These are phyloP conservation scores for Dolichomitus sp. DNA, from an alignment of 2,888 invertebrate species.

Conservation along the genomic window DNA sequence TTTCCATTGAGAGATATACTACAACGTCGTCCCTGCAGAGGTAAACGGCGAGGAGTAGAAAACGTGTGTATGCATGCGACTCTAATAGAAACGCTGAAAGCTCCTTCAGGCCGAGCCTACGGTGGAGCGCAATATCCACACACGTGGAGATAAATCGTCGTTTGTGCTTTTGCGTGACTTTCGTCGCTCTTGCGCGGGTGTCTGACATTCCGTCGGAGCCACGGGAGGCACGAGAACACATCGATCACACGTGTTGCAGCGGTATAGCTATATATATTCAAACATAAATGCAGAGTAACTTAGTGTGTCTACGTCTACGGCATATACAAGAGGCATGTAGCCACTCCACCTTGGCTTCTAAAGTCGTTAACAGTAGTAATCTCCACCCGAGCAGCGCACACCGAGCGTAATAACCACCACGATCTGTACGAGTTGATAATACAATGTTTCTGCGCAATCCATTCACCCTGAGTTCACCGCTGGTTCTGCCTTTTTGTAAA, in stretches of 20 bases:
- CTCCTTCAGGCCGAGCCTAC: neutral
- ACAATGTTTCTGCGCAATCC: constrained; percentile 39
- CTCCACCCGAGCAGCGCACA: constrained; percentile 20
- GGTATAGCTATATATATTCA: constrained; percentile 18
- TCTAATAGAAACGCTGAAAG: constrained; percentile 37
- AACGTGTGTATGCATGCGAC: constrained; percentile 3
- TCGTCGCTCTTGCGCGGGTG: constrained; percentile 53
- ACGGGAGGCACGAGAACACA: constrained; percentile 60
- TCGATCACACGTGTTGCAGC: constrained; percentile 51
- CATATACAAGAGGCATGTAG: neutral
- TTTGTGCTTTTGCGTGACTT: constrained; percentile 64
- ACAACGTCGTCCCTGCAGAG: neutral
- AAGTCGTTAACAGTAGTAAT: constrained; percentile 58
- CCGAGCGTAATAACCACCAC: constrained; percentile 29
- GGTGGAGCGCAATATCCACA: neutral
- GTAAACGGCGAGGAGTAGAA: constrained; percentile 11
- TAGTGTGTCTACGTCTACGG: neutral
- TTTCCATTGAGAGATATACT: constrained; percentile 59
- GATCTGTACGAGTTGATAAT: constrained; percentile 48
- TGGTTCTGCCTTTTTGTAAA: neutral
- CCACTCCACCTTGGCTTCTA: constrained; percentile 47
- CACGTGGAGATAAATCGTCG: constrained; percentile 58
- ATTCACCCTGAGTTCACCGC: constrained; percentile 15
- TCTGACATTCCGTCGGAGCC: constrained; percentile 63
- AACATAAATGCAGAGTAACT: constrained; percentile 4